Evolutionary conservation across 2,888 invertebrate species (phyloP), one percentile per base, ranked within the genome.

Genomic region (Hoplodrina blanda): DNA sequence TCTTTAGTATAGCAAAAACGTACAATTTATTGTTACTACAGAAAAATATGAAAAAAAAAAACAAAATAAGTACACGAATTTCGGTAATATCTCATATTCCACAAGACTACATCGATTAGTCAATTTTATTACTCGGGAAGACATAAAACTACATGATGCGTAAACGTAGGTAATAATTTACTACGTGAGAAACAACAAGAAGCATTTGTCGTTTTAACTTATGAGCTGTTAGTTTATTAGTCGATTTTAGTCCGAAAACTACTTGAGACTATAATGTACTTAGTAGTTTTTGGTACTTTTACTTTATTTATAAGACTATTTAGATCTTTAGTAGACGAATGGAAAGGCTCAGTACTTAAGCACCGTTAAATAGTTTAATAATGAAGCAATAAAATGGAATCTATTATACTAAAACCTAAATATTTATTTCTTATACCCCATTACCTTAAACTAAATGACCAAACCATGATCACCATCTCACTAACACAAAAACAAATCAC

Each of bases 101-200:
- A 82, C 62, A 68, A 62, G 64, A 71, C 59, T 65, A 54, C 59
- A 69, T 70, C 67, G 67, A 77, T 81, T 83, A 76, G 62, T 81
- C 68, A 60, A 73, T 71, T 83, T 85, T 79, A 83, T 83, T 75
- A 72, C 80, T 72, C 53, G 62, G 69, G 67, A 69, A 69, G 67
- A 70, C 69, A 83, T 76, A 80, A 85, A 79, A 61, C 53, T 71
- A 67, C 50, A 72, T 60, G 69, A 64, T 76, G 74, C 73, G 73
- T 81, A 49, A 77, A 82, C 71, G 66, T 62, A 81, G 65, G 76
- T 64, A 73, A 79, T 76, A 79, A 84, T 83, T 81, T 78, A 80
- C 75, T 81, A 61, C 53, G 59, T 70, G 76, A 79, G 74, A 76
- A 83, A 85, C 79, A 84, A 83, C 80, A 83, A 85, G 73, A 81